phyloP scores from a whole-genome alignment of 2,113 vertebrate species.

The Bothrops jararaca region DNA sequence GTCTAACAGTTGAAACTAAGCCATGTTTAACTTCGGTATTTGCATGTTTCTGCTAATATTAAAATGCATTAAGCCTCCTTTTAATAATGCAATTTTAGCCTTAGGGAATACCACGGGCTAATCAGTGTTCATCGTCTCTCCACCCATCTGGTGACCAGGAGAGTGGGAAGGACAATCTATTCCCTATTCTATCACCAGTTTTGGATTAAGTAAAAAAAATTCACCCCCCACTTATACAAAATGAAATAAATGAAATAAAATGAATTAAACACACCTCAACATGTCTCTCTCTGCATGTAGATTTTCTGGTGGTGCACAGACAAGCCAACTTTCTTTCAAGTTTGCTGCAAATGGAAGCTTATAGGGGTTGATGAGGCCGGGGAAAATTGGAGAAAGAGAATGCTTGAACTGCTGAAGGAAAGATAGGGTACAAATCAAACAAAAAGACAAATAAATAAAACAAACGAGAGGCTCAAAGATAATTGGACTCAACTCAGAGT shows the following conservation, averaged over 20 bases:
- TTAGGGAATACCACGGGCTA: neutral
- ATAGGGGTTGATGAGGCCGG: neutral
- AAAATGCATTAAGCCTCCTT: neutral
- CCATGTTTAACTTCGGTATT: neutral
- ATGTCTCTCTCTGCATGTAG: neutral
- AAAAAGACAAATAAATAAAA: neutral
- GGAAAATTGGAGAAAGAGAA: neutral
- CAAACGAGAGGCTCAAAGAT: neutral
- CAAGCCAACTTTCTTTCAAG: neutral
- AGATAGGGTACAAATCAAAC: neutral
- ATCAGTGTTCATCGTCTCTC: neutral
- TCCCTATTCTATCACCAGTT: neutral
- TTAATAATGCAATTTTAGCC: neutral
- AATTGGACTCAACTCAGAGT: neutral
- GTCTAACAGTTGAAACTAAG: neutral
- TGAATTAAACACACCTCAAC: neutral
- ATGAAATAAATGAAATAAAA: neutral
- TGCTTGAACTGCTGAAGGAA: neutral
- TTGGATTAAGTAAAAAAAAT: neutral
- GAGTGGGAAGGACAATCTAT: neutral
- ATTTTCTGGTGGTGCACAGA: neutral
- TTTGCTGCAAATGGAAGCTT: neutral
- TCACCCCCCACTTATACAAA: neutral
- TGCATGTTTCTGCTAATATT: neutral
- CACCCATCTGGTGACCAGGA: neutral